A percentile compares a stretch with the other conserved stretches of the same genome.
Conservation (phyloP, 1,140 invertebrate genomes). For the Medauroidea extradentata region DNA sequence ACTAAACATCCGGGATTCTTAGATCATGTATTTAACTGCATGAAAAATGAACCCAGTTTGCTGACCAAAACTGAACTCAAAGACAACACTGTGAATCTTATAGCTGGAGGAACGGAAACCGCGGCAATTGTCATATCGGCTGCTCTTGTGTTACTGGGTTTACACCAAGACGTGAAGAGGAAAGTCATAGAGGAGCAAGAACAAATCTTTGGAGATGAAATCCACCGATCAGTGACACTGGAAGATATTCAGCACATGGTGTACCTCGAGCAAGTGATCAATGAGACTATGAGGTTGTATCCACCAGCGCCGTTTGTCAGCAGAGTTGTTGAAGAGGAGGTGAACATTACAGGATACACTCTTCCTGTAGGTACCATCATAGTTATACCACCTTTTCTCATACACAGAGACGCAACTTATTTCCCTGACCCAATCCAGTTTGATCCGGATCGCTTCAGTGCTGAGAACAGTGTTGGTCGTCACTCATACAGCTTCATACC, state of each 20-base stretch:
- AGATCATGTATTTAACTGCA: too few species aligned
- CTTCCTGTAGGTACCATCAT: constrained; percentile 52
- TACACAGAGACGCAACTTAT: constrained; percentile 62
- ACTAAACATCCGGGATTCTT: too few species aligned
- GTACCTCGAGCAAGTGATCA: constrained; percentile 62
- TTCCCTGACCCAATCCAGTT: constrained; percentile 69
- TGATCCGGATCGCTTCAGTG: constrained; percentile 71
- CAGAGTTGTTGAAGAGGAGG: constrained; percentile 54
- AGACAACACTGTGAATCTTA: too few species aligned
- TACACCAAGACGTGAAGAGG: constrained; percentile 55
- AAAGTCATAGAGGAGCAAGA: constrained; percentile 61
- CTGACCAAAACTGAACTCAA: too few species aligned
- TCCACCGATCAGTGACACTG: constrained; percentile 58
- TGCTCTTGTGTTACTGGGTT: constrained; percentile 60
- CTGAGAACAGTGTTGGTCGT: constrained; percentile 51
- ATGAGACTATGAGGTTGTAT: constrained; percentile 47
- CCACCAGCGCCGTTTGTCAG: constrained; percentile 69
- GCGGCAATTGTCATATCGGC: constrained; percentile 62
- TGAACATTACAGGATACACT: constrained; percentile 15
- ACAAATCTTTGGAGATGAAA: constrained; percentile 52
- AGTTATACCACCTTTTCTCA: constrained; percentile 48
- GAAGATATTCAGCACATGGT: constrained; percentile 67
- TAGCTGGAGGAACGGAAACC: constrained; percentile 51
- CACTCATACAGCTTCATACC: constrained; percentile 65
- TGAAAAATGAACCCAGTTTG: too few species aligned